Evolutionary conservation across 2,797 vertebrate species (phyloP).

Genomic region (Erethizon dorsatum): DNA sequence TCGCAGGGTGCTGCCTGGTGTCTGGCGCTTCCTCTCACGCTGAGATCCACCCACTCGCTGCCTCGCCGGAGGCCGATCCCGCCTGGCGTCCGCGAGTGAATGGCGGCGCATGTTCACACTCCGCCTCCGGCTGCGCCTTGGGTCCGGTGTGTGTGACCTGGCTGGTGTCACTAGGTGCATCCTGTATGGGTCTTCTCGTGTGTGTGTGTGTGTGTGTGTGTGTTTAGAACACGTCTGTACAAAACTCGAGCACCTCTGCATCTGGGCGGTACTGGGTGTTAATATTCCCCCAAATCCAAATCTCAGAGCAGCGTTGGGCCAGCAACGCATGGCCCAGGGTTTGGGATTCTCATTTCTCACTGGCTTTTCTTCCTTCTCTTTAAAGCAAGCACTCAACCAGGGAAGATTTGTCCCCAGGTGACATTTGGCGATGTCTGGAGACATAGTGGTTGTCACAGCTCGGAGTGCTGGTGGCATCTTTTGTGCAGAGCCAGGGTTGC

Average conservation of each 20-base stretch:
- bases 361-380: background rate
- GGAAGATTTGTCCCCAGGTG: background rate
- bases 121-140: background rate
- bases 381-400: background rate
- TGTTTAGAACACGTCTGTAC: background rate
- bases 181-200: background rate
- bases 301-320: background rate
- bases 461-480: background rate
- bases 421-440: background rate
- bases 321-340: background rate
- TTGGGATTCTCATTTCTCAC: too few species aligned
- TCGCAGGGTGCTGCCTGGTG: accelerated
- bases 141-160: background rate
- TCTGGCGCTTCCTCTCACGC: accelerated
- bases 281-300: background rate
- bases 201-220: background rate
- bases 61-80: background rate
- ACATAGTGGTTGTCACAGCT: background rate
- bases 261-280: background rate
- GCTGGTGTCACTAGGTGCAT: background rate
- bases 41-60: background rate
- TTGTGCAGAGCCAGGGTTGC: background rate
- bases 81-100: background rate
- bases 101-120: accelerated
- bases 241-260: background rate